A percentile compares a stretch with the other conserved stretches of the same genome.
Conservation (phyloP, 1,140 invertebrate species). For the Araneus ventricosus region DNA sequence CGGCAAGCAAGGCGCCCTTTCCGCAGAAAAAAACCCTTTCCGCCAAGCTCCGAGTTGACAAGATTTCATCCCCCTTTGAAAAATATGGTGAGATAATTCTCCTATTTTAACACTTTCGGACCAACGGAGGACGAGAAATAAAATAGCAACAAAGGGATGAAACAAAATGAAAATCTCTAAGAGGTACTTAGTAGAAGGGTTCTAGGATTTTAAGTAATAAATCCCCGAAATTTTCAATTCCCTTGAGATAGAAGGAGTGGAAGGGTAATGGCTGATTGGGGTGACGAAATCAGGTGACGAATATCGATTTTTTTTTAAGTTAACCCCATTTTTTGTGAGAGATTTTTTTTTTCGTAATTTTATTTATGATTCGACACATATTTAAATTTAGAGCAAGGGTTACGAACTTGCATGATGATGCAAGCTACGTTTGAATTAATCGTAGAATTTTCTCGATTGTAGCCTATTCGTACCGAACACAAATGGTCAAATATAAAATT, state of each 20-base stretch:
- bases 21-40: constrained; percentile 41
- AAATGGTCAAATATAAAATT: too few relatives aligned
- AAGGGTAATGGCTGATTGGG: constrained; percentile 24
- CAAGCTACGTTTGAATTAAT: too few relatives aligned
- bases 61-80: constrained; percentile 63
- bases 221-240: constrained; percentile 48
- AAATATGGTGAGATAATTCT: constrained; percentile 70
- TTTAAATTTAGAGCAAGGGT: too few relatives aligned
- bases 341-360: too few relatives aligned
- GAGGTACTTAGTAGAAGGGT: constrained; percentile 68
- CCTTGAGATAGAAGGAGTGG: background rate
- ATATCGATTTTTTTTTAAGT: constrained; percentile 22
- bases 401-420: too few relatives aligned
- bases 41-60: constrained; percentile 59
- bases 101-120: constrained; percentile 73
- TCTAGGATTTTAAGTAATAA: constrained; percentile 71
- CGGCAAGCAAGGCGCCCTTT: background rate
- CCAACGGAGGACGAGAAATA: constrained; percentile 15
- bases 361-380: too few relatives aligned
- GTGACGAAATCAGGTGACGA: constrained; percentile 19
- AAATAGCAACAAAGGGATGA: constrained; percentile 54
- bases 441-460: too few relatives aligned
- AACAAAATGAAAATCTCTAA: constrained; percentile 59
- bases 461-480: too few relatives aligned
- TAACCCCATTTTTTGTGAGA: background rate